Evolutionary conservation across 2,888 invertebrate genomes (phyloP), one percentile per base, ranked within the genome.

Genomic region (Ennomos erosarius): DNA sequence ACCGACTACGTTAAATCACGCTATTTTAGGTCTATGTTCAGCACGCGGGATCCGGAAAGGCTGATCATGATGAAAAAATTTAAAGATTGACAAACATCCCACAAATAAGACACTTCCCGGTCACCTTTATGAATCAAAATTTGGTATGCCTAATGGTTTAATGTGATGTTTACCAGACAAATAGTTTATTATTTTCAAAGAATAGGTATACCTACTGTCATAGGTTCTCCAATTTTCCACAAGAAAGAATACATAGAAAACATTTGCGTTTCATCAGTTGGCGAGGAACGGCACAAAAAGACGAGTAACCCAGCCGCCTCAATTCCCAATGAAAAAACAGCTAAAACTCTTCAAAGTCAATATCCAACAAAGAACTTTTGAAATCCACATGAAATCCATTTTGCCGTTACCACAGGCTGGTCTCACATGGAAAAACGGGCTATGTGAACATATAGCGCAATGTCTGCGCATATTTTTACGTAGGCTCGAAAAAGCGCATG

Each of bases 311-410:
- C 53, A 59, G 44, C 45, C 49, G 54, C 53, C 56, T 55, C 40
- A 39, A 55, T 55, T 40, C 10, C 57, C 59, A 69, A 67, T 65
- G 66, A 58, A 68, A 62, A 69, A 77, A 74, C 70, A 59, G 45
- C 12, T 40, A 51, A 51, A 51, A 58, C 62, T 65, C 71, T 70
- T 70, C 65, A 76, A 77, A 75, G 75, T 77, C 77, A 77, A 75
- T 77, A 75, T 67, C 62, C 61, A 43, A 74, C 75, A 79, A 75
- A 79, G 75, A 73, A 73, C 62, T 69, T 74, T 68, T 70, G 75
- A 71, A 74, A 76, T 68, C 73, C 74, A 75, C 71, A 69, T 69
- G 65, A 71, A 79, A 78, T 76, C 79, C 78, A 80, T 80, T 80
- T 78, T 71, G 68, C 64, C 65, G 65, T 63, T 67, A 65, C 73